Conservation (phyloP, 2,113 vertebrate species). For the Xenopus tropicalis region DNA sequence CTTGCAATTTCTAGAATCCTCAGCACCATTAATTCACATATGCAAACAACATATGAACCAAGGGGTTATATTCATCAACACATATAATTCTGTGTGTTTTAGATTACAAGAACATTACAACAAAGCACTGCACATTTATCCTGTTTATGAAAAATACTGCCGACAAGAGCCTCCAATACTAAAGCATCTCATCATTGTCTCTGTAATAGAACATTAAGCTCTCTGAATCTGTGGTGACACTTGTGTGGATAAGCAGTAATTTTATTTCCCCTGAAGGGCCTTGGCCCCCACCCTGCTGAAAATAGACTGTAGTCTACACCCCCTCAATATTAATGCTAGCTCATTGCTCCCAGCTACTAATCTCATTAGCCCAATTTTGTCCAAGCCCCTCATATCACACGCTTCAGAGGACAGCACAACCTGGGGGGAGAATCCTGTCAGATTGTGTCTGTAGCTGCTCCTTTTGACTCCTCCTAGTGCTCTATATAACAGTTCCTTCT, state of each 20-base stretch:
- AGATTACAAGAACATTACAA: background rate
- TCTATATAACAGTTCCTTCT: slow-evolving; percentile 16
- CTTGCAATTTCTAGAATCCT: too few relatives aligned
- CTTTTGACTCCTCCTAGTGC: slow-evolving; percentile 33
- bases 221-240: slow-evolving; percentile 32
- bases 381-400: slow-evolving; percentile 44
- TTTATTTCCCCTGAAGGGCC: slow-evolving; percentile 38
- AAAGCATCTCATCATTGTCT: slow-evolving; percentile 29
- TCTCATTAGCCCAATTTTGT: slow-evolving; percentile 44
- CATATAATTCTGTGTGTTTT: too few relatives aligned
- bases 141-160: slow-evolving; percentile 13
- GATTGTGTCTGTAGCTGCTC: slow-evolving; percentile 38
- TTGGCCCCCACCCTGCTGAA: slow-evolving; percentile 32
- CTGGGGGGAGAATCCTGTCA: slow-evolving; percentile 42
- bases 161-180: background rate
- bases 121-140: background rate
- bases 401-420: slow-evolving; percentile 37
- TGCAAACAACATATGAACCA: too few relatives aligned
- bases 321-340: slow-evolving; percentile 42
- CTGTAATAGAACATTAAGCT: slow-evolving; percentile 36
- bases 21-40: too few relatives aligned
- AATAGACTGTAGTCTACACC: slow-evolving; percentile 35
- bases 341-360: slow-evolving; percentile 41
- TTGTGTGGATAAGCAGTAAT: slow-evolving; percentile 40
- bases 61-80: too few relatives aligned